phyloP scores from a whole-genome alignment of 1,140 invertebrate species.

The Drosophila seguyi region DNA sequence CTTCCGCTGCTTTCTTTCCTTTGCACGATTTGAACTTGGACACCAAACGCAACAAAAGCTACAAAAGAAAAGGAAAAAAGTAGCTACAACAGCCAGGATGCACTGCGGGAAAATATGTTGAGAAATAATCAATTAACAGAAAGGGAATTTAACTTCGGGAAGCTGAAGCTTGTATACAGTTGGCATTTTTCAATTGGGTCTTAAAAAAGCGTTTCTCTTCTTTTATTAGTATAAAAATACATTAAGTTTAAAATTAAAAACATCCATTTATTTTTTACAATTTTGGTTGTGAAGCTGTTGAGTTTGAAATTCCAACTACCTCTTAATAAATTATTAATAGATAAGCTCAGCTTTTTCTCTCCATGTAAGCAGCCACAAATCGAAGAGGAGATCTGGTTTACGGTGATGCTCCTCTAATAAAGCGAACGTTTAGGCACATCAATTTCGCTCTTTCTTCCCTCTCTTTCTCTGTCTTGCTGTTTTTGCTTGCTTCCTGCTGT shows the following conservation, averaged over 20 bases:
- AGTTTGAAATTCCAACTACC: too few relatives aligned
- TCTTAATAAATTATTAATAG: too few relatives aligned
- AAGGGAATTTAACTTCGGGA: not conserved
- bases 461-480: not conserved
- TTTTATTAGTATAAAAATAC: too few relatives aligned
- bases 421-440: conserved; percentile 64
- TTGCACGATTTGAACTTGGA: conserved; percentile 82
- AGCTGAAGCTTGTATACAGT: not conserved
- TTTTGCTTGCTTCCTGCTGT: conserved; percentile 35
- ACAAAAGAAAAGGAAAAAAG: conserved; percentile 26
- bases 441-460: conserved; percentile 18
- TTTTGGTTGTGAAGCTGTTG: too few relatives aligned
- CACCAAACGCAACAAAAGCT: conserved; percentile 61
- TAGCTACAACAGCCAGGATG: conserved; percentile 7
- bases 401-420: conserved; percentile 63
- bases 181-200: too few relatives aligned
- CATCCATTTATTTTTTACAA: too few relatives aligned
- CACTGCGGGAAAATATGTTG: conserved; percentile 7
- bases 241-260: too few relatives aligned
- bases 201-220: too few relatives aligned
- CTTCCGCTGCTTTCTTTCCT: conserved; percentile 76
- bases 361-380: conserved; percentile 10
- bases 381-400: conserved; percentile 69
- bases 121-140: not conserved
- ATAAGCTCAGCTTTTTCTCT: too few relatives aligned